phyloP scores from a whole-genome alignment of 2,888 invertebrate genomes.

The Diplolepis rosae region DNA sequence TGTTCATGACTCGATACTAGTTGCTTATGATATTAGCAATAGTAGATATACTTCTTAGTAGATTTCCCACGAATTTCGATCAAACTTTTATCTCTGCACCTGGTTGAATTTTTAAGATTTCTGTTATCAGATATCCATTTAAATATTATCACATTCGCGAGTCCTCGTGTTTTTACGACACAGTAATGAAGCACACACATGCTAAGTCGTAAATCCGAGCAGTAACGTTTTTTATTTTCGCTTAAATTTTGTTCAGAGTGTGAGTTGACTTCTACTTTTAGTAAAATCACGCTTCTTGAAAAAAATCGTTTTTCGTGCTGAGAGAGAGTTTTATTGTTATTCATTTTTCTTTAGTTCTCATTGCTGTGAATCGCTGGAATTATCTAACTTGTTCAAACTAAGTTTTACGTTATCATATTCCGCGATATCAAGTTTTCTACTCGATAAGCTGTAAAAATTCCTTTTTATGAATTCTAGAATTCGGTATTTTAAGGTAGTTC shows the following conservation, averaged over 20 bases:
- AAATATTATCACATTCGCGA: constrained; percentile 23
- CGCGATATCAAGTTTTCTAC: no score
- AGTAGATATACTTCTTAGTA: no score
- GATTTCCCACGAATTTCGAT: no score
- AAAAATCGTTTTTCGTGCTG: background rate
- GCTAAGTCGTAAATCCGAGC: constrained; percentile 20
- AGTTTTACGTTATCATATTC: no score
- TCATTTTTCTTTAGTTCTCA: background rate
- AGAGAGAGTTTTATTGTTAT: constrained; percentile 7
- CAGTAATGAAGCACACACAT: constrained; percentile 25
- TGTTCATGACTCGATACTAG: no score
- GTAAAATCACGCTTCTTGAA: constrained; percentile 17
- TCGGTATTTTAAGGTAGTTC: no score
- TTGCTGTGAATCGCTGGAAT: background rate
- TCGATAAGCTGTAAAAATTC: no score
- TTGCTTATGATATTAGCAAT: no score
- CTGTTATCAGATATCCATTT: constrained; percentile 15
- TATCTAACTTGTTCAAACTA: background rate
- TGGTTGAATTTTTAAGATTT: background rate
- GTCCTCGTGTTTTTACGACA: constrained; percentile 14
- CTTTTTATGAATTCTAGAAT: no score
- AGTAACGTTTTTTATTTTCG: constrained; percentile 25
- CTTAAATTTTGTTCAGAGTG: constrained; percentile 21
- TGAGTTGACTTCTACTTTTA: constrained; percentile 25
- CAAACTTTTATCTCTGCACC: no score